Conservation (phyloP, 1,140 invertebrate genomes). For the Sarcophaga bullata region DNA sequence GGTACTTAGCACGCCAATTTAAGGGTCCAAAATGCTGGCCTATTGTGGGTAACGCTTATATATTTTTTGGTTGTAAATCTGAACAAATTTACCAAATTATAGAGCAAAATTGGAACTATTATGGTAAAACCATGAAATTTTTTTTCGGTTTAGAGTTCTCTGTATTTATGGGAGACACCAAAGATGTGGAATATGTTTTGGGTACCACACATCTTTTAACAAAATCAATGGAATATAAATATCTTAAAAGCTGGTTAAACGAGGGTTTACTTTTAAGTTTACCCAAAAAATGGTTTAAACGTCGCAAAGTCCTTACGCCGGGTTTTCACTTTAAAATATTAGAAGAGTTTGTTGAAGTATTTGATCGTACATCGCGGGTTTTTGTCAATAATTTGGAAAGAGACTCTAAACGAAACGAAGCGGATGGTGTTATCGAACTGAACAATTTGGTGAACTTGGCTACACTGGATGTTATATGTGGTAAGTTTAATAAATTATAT, state of each 20-base stretch:
- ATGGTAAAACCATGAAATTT: conserved; percentile 44
- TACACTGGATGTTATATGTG: conserved; percentile 80
- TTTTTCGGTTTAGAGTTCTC: conserved; percentile 55
- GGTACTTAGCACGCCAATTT: background rate
- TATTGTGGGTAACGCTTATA: background rate
- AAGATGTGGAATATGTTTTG: conserved; percentile 54
- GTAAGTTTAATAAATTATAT: conserved; percentile 60
- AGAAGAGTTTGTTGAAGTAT: conserved; percentile 78
- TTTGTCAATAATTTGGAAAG: conserved; percentile 64
- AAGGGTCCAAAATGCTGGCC: background rate
- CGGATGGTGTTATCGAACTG: conserved; percentile 64
- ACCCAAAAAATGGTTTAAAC: conserved; percentile 77
- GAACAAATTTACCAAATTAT: background rate
- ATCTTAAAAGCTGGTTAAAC: conserved; percentile 76
- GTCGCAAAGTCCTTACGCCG: conserved; percentile 85
- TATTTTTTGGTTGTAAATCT: background rate
- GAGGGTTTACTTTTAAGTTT: conserved; percentile 75
- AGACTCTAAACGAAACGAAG: conserved; percentile 49
- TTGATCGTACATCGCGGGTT: conserved; percentile 72
- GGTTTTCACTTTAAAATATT: conserved; percentile 88
- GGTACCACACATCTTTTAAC: conserved; percentile 50
- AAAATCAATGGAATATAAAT: conserved; percentile 67
- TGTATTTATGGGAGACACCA: conserved; percentile 51
- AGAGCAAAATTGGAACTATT: background rate
- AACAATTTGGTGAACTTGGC: conserved; percentile 72